Evolutionary conservation across 2,113 vertebrate species (phyloP), one percentile per base, ranked within the genome.

Genomic region (Poicephalus gulielmi): DNA sequence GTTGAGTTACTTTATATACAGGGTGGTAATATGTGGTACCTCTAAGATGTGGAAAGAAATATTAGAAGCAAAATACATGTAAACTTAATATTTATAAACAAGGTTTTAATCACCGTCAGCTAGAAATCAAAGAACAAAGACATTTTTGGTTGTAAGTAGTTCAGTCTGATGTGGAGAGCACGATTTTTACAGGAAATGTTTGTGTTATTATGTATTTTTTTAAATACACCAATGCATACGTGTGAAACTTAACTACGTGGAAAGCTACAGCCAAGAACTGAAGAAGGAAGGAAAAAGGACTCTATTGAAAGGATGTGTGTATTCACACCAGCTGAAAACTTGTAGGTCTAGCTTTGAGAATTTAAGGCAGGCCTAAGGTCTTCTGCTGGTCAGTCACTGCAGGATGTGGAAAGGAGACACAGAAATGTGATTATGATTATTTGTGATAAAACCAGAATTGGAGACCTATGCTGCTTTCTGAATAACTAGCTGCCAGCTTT

Each of bases 11-110:
- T 80, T 87, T 44, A 46, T 85, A 59, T 22, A 18, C 8, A 46
- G 11, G 59, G 13, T 35, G 22, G 76, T 76, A 41, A 64, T n/a
- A 74, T 68, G 64, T 13, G 18, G 44, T 90, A 67, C 33, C 55
- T 95, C 37, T 68, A 69, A 91, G 80, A 30, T 84, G 79, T 10
- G 35, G 74, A 96, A 93, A 86, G 35, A 77, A 95, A 73, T 80
- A 52, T 86, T 94, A 71, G 57, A 92, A 88, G 50, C 10, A 83
- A 90, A 88, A 88, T 60, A 22, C 17, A 27, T 57, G 52, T 37
- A 47, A 64, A 47, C 17, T 75, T 52, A 52, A 82, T 86, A 68
- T 87, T 88, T 78, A 84, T 37, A 49, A 81, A 68, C 60, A 86
- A 83, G 18, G 19, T 92, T 86, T 70, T 96, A 92, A 76, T 83